Conservation (phyloP, 2,797 vertebrate species). For the Anguilla anguilla region DNA sequence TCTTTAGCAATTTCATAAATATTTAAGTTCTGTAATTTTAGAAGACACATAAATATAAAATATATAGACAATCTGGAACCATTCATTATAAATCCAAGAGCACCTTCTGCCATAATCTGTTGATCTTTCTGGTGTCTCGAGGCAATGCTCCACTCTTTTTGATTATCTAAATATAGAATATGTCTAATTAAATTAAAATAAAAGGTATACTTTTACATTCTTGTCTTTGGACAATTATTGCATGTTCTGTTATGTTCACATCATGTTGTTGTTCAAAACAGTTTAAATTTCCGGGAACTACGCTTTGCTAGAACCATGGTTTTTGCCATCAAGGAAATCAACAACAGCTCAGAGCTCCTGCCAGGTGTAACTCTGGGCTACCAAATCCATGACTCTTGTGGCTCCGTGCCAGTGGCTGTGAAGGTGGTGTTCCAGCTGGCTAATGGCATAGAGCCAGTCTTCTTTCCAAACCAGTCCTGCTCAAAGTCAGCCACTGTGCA, state of each 20-base stretch:
- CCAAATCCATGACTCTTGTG: conserved; percentile 60
- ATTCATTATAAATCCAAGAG: background rate
- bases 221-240: background rate
- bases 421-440: conserved; percentile 54
- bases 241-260: background rate
- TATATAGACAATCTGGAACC: background rate
- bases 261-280: background rate
- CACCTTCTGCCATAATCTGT: background rate
- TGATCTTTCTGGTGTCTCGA: background rate
- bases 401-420: conserved; percentile 48
- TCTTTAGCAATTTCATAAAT: background rate
- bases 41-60: background rate
- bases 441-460: conserved; percentile 48
- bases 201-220: no score
- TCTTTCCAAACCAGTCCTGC: conserved; percentile 40
- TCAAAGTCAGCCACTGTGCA: conserved; percentile 41
- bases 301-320: conserved; percentile 34
- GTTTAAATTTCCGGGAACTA: conserved; percentile 30
- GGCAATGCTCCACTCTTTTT: no score
- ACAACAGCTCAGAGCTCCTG: conserved; percentile 59
- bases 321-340: conserved; percentile 58
- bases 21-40: background rate
- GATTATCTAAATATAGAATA: no score
- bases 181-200: no score
- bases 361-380: no score